Conservation (phyloP, 2,888 invertebrate genomes). For the Dryococelus australis region DNA sequence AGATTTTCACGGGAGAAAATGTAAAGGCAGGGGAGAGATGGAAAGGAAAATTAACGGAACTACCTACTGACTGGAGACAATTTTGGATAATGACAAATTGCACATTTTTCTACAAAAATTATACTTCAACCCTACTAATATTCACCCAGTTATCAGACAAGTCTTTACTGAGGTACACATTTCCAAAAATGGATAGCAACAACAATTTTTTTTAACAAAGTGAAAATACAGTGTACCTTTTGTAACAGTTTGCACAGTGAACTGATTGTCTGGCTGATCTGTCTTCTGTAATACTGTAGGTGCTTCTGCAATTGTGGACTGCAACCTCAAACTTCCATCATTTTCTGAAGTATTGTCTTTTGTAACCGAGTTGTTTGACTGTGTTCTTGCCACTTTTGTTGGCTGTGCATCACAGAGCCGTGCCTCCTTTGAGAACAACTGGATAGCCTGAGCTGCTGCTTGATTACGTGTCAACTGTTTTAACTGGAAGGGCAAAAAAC, state of each 20-base stretch:
- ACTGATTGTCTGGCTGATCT: constrained; percentile 16
- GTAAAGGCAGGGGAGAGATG: too few species aligned
- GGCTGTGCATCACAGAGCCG: constrained; percentile 78
- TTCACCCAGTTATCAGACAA: too few species aligned
- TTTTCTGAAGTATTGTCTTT: constrained; percentile 29
- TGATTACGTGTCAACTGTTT: constrained; percentile 83
- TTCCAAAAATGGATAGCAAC: too few species aligned
- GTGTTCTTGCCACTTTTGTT: constrained; percentile 71
- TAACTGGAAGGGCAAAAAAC: constrained; percentile 59
- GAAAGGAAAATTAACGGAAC: too few species aligned
- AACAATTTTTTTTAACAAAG: too few species aligned
- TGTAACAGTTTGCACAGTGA: neutral
- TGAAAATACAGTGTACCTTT: neutral
- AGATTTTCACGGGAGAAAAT: too few species aligned
- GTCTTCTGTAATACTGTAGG: neutral
- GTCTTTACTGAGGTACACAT: too few species aligned
- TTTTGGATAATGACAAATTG: too few species aligned
- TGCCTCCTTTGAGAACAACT: constrained; percentile 85
- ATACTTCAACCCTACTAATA: too few species aligned
- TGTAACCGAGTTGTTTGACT: constrained; percentile 36
- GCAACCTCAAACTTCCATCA: constrained; percentile 34
- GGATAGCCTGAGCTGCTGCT: constrained; percentile 89
- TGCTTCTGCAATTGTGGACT: constrained; percentile 1
- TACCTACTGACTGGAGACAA: too few species aligned
- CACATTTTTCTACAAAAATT: too few species aligned